These are phyloP conservation scores for Drosophila imparisetae DNA, from an alignment of 2,888 invertebrate species.

Conservation along the genomic window DNA sequence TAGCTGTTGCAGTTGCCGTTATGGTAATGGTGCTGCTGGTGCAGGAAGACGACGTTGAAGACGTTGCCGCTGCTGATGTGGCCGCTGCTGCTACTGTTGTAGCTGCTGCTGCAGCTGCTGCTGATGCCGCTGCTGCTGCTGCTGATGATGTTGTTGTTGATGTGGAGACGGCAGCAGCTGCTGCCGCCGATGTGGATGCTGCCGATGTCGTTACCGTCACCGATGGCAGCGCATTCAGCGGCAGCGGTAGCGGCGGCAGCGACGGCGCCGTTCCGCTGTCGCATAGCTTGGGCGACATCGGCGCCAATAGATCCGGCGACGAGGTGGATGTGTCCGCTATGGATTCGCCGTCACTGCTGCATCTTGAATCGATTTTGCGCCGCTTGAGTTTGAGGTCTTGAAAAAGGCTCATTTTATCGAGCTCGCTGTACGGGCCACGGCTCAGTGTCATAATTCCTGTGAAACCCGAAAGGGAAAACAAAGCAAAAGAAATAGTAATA, in stretches of 20 bases:
- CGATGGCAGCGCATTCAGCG: constrained; percentile 35
- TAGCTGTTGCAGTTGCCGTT: constrained; percentile 36
- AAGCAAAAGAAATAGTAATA: constrained; percentile 1
- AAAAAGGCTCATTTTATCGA: constrained; percentile 99
- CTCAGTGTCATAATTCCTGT: constrained; percentile 98
- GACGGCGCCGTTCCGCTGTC: constrained; percentile 82
- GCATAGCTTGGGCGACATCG: constrained; percentile 92
- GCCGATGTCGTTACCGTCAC: constrained; percentile 48
- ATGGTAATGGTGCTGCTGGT: constrained; percentile 14
- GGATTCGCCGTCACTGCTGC: constrained; percentile 98
- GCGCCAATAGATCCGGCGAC: constrained; percentile 93
- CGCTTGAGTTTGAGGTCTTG: constrained; percentile 99
- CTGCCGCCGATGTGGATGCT: constrained; percentile 56
- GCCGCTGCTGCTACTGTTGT: constrained; percentile 16
- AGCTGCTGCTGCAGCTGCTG: constrained; percentile 51
- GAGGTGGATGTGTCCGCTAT: constrained; percentile 97
- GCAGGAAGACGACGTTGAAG: constrained; percentile 30
- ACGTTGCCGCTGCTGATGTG: constrained; percentile 13
- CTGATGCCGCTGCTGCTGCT: constrained; percentile 36
- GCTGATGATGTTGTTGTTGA: constrained; percentile 41
- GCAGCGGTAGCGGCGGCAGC: constrained; percentile 64
- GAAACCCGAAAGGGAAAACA: background rate
- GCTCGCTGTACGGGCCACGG: constrained; percentile 97
- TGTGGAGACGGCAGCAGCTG: constrained; percentile 39
- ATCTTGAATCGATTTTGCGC: constrained; percentile 98